These are phyloP conservation scores for Pristionchus mayeri DNA, from an alignment of 2,888 invertebrate genomes.

Conservation along the genomic window DNA sequence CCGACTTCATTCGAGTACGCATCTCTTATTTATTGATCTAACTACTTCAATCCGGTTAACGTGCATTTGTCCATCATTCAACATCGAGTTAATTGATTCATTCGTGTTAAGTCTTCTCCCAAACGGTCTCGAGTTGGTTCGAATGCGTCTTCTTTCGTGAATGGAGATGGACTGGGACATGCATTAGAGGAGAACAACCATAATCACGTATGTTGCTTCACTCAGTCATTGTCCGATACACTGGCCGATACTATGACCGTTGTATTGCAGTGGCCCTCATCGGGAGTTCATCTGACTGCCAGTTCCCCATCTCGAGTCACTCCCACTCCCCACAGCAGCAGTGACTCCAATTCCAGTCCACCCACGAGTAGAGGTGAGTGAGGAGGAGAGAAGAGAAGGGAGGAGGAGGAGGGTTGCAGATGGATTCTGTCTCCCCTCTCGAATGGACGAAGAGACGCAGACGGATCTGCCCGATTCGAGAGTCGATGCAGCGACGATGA, in stretches of 20 bases:
- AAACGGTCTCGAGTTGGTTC: constrained; percentile 37
- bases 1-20: constrained; percentile 59
- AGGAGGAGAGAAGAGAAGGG: neutral
- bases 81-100: no score
- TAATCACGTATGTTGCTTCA: constrained; percentile 13
- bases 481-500: constrained; percentile 31
- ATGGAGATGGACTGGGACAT: constrained; percentile 17
- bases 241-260: neutral
- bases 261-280: constrained; percentile 20
- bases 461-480: constrained; percentile 3
- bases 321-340: constrained; percentile 24
- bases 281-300: neutral
- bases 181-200: constrained; percentile 31
- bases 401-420: neutral
- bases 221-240: neutral
- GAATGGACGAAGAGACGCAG: constrained; percentile 44
- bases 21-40: neutral
- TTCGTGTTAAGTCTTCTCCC: constrained; percentile 18
- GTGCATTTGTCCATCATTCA: neutral
- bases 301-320: constrained; percentile 43
- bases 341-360: constrained; percentile 44
- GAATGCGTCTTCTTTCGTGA: constrained; percentile 6
- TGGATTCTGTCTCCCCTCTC: constrained; percentile 32
- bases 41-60: neutral
- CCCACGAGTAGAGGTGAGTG: constrained; percentile 33